Base-by-base conservation (phyloP, 2,797 vertebrate genomes). In the Sebastes minor region DNA sequence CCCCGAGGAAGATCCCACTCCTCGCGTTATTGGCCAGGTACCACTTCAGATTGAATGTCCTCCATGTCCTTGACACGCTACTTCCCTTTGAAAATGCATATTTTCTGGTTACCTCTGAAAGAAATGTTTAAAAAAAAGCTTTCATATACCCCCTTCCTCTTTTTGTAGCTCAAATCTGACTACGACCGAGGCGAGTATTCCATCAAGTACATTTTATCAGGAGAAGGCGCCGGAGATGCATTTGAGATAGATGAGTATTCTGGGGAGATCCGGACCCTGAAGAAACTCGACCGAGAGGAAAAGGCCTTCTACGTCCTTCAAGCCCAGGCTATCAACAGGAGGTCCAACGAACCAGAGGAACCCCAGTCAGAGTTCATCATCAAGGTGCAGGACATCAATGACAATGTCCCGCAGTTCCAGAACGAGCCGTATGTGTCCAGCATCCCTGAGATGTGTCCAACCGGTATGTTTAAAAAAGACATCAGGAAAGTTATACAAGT, bases 391-490 rank as follows among this genome's bases (percentile, higher is more conserved):
- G 98, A 99, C 94, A 88, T 98, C 94, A 99, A 99, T 82, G 97
- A 99, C 90, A 97, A 98, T 65, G 93, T 92, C 83, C 98, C 98
- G 0, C 91, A 94, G 84, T 99, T 99, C 92, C 96, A 97, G 90
- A 95, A 97, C 63, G 97, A 95, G 83, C 98, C 98, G 4, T 99
- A 99, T 84, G 90, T 95, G 69, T 97, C 96, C 86, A 96, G 93
- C 85, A 95, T 99, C 87, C 97, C 97, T 4, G 98, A 99, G 92
- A 99, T 99, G 98, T 97, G 96, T 80, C 96, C 96, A 69, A 91
- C 91, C 53, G 98, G 98, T 99, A 97, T 2, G 95, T 91, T 35
- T 60, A 3, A 53, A 18, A 35, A 28, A 35, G 28, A 49, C 2
- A 2, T 49, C 2, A 23, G 2, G 1, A n/a, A 60, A 55, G 7